Percentiles rank a stretch among this genome's conserved stretches.
Conservation (phyloP, 2,797 vertebrate species). For the Amphiprion clarkii region DNA sequence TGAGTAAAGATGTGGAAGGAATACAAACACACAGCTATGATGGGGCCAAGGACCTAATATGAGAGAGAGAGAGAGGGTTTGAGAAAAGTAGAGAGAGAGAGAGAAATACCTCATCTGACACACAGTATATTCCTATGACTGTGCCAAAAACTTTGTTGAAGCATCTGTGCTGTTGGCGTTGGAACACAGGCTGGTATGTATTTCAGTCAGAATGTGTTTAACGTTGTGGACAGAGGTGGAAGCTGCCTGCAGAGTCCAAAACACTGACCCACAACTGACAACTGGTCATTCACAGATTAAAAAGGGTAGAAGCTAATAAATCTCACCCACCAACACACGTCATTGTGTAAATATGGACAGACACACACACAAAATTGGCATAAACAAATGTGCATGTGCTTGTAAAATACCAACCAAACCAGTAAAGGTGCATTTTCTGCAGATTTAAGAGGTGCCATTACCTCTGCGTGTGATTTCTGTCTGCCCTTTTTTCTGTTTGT, state of each 20-base stretch:
- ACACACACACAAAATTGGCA: not conserved
- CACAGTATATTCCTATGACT: slow-evolving; percentile 30
- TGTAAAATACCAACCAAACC: not conserved
- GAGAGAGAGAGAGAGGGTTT: slow-evolving; percentile 34
- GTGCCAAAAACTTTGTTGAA: slow-evolving; percentile 55
- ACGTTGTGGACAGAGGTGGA: slow-evolving; percentile 35
- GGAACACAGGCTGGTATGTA: slow-evolving; percentile 33
- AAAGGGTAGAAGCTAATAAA: slow-evolving; percentile 19
- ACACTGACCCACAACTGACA: slow-evolving; percentile 24
- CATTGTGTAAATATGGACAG: slow-evolving; percentile 1
- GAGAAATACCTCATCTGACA: slow-evolving; percentile 32
- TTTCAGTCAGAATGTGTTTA: slow-evolving; percentile 44
- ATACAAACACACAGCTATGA: slow-evolving; percentile 46
- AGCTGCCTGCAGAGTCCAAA: slow-evolving; percentile 31
- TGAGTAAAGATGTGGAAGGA: slow-evolving; percentile 32
- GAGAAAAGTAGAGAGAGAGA: slow-evolving; percentile 22
- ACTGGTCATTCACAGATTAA: slow-evolving; percentile 8
- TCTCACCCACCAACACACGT: slow-evolving; percentile 6
- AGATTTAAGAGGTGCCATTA: not conserved
- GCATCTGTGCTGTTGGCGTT: slow-evolving; percentile 55
- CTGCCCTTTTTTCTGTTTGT: slow-evolving; percentile 1
- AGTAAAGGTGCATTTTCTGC: slow-evolving; percentile 2
- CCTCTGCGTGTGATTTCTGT: not conserved
- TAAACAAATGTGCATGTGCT: not conserved
- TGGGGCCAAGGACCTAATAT: slow-evolving; percentile 35